Conservation (phyloP, 2,888 invertebrate species). For the Leptinotarsa juncta region DNA sequence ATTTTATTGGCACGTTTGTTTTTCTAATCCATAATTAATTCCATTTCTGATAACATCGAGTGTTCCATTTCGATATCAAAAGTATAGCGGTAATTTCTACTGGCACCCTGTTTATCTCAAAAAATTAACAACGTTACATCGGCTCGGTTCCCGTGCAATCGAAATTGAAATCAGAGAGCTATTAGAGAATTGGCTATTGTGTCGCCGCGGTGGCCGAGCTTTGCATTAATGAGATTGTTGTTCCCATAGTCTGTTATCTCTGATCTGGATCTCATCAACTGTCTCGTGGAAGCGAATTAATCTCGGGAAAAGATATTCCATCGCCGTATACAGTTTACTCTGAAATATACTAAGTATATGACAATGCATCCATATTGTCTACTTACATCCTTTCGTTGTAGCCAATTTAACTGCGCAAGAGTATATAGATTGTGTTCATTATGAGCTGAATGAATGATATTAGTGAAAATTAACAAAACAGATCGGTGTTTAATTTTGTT, state of each 20-base stretch:
- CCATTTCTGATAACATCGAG: no score
- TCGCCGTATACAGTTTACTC: constrained; percentile 36
- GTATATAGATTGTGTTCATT: no score
- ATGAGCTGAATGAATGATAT: no score
- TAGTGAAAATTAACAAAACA: no score
- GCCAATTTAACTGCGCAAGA: background rate
- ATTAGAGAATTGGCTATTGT: constrained; percentile 49
- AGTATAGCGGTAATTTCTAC: background rate
- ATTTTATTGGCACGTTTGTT: no score
- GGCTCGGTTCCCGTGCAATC: constrained; percentile 24
- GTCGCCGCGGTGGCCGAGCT: constrained; percentile 56
- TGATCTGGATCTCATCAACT: constrained; percentile 61
- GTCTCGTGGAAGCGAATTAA: constrained; percentile 59
- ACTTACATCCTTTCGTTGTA: background rate
- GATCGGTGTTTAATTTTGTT: no score
- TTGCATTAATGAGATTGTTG: constrained; percentile 61
- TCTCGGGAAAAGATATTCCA: constrained; percentile 47
- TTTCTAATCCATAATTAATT: no score
- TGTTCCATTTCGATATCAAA: no score
- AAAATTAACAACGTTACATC: constrained; percentile 10
- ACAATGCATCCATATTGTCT: constrained; percentile 4
- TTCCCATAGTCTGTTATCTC: constrained; percentile 59
- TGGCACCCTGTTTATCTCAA: constrained; percentile 4
- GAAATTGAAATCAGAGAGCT: constrained; percentile 41
- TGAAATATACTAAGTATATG: constrained; percentile 37